Percentiles rank a stretch among this genome's conserved stretches.
Evolutionary conservation across 2,797 vertebrate species (phyloP).

Genomic region (Sebastes reedi): DNA sequence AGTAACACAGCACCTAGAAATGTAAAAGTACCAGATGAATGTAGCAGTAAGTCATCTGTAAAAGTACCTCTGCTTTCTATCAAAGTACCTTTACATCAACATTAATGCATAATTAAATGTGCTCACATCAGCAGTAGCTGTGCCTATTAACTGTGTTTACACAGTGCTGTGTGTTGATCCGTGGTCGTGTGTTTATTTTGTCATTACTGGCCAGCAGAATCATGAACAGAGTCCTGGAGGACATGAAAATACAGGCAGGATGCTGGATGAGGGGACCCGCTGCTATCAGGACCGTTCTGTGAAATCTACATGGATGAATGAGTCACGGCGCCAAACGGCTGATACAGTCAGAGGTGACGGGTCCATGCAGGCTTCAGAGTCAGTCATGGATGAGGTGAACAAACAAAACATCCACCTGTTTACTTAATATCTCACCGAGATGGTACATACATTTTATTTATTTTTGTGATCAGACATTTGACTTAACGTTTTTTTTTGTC

Average conservation of each 20-base stretch:
- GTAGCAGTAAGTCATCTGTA: neutral
- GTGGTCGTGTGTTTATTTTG: constrained; percentile 45
- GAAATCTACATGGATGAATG: constrained; percentile 29
- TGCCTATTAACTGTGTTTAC: neutral
- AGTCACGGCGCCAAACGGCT: neutral
- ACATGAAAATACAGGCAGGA: constrained; percentile 35
- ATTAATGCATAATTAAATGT: neutral
- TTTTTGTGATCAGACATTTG: too few relatives aligned
- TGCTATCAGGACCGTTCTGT: neutral
- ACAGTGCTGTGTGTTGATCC: constrained; percentile 21
- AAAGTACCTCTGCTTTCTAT: neutral
- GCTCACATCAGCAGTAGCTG: neutral
- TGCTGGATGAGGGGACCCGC: neutral
- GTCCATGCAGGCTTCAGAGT: neutral
- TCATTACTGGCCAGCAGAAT: constrained; percentile 40
- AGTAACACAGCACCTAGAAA: too few relatives aligned
- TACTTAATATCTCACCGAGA: too few relatives aligned
- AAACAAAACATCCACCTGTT: neutral
- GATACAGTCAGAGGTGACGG: neutral
- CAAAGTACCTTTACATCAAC: neutral
- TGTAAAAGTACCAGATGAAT: neutral
- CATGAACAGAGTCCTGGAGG: neutral
- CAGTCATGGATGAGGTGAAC: neutral
- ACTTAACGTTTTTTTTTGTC: too few relatives aligned
- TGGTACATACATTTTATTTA: too few relatives aligned